Evolutionary conservation across 2,888 invertebrate genomes (phyloP).

Genomic region (Pantelozetes paolii): DNA sequence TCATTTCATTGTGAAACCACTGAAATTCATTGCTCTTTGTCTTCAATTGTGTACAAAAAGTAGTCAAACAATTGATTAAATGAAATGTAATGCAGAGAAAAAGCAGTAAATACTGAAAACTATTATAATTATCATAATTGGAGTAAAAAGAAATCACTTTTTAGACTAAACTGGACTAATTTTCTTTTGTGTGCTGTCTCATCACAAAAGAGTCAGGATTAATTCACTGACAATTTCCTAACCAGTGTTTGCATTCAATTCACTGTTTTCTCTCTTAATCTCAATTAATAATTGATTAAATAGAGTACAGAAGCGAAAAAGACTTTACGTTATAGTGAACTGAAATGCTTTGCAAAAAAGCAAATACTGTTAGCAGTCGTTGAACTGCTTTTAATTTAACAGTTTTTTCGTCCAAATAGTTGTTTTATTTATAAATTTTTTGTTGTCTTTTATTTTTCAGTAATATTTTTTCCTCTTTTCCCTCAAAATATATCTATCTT

Average conservation of each 20-base stretch:
- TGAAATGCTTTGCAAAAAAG: not conserved
- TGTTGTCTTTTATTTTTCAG: not conserved
- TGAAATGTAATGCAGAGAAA: no score
- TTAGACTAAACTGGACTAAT: no score
- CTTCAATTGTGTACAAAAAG: not conserved
- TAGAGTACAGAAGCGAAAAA: not conserved
- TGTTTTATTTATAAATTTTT: no score
- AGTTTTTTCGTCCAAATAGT: no score
- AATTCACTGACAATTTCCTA: not conserved
- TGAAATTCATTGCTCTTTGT: conserved; percentile 12
- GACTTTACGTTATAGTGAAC: not conserved
- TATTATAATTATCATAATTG: no score
- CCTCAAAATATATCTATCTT: not conserved
- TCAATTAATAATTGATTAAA: conserved; percentile 18
- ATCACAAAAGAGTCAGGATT: not conserved
- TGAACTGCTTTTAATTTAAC: not conserved
- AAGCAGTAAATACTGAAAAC: no score
- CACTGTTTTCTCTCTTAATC: not conserved
- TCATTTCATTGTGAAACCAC: no score
- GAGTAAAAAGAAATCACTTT: no score
- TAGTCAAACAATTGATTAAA: not conserved
- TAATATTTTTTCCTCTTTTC: not conserved
- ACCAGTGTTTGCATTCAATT: not conserved
- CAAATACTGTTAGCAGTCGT: not conserved
- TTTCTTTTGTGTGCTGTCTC: no score